Percentiles rank a stretch among this genome's conserved stretches.
phyloP scores from a whole-genome alignment of 2,888 invertebrate species.

The Pecten maximus region DNA sequence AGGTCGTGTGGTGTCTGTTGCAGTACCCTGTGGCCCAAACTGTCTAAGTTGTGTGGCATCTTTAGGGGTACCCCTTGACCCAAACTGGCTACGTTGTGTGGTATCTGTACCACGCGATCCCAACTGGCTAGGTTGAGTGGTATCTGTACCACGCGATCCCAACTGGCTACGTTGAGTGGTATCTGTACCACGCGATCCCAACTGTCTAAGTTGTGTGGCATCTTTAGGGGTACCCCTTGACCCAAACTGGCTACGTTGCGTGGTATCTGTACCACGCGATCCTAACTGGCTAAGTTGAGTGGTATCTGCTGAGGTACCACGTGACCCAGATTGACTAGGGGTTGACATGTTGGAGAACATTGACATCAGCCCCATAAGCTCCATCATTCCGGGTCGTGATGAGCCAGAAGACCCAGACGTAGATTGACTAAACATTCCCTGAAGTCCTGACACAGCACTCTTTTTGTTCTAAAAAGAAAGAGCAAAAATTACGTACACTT shows the following conservation, averaged over 20 bases:
- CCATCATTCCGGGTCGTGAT: background rate
- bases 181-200: too few relatives aligned
- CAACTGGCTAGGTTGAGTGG: background rate
- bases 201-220: background rate
- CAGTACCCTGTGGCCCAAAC: too few relatives aligned
- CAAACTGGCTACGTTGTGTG: too few relatives aligned
- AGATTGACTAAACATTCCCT: background rate
- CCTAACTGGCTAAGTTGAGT: background rate
- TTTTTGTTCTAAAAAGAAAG: slow-evolving; percentile 40
- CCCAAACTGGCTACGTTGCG: too few relatives aligned
- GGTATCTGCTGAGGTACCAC: background rate
- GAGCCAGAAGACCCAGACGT: background rate
- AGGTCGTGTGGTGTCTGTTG: too few relatives aligned
- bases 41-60: background rate
- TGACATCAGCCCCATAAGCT: background rate
- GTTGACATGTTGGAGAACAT: background rate
- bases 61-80: background rate
- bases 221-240: background rate
- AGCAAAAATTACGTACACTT: background rate
- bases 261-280: too few relatives aligned
- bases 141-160: background rate
- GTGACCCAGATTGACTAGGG: background rate
- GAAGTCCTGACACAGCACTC: slow-evolving; percentile 38
- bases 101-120: background rate
- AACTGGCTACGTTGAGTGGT: too few relatives aligned